Conservation (phyloP, 2,797 vertebrate species). For the Morus bassanus region DNA sequence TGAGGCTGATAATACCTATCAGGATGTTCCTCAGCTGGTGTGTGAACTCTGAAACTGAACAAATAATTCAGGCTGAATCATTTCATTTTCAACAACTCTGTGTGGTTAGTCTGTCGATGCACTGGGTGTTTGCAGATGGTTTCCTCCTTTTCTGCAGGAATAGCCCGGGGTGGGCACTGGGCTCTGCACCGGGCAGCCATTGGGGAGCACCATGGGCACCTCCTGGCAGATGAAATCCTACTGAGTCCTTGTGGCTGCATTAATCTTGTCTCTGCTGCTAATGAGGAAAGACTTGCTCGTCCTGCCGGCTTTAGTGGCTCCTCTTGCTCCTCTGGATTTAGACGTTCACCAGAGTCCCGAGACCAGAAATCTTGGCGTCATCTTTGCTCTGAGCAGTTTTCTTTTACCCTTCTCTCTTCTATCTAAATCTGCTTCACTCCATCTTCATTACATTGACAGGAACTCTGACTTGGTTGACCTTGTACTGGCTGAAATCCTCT, state of each 20-base stretch:
- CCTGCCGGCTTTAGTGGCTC: neutral
- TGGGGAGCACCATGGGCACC: neutral
- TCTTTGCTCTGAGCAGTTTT: neutral
- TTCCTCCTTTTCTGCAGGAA: neutral
- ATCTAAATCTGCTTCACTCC: neutral
- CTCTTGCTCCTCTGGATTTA: neutral
- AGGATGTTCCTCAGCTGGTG: neutral
- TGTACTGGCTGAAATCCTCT: neutral
- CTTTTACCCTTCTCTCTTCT: neutral
- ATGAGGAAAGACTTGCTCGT: neutral
- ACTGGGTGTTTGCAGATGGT: fast-evolving
- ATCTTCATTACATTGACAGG: neutral
- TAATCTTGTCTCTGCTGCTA: fast-evolving
- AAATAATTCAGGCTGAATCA: neutral
- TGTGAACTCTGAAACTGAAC: neutral
- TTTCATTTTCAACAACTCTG: fast-evolving
- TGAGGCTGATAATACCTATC: neutral
- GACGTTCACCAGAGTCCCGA: neutral
- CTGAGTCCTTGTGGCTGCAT: neutral
- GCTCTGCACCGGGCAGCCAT: neutral
- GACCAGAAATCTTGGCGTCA: neutral
- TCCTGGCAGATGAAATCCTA: neutral
- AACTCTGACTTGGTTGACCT: neutral
- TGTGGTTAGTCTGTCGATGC: too few species aligned
- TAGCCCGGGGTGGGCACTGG: fast-evolving